Percentiles rank a stretch among this genome's conserved stretches.
Conservation (phyloP, 2,888 invertebrate genomes). For the Steromphala cineraria region DNA sequence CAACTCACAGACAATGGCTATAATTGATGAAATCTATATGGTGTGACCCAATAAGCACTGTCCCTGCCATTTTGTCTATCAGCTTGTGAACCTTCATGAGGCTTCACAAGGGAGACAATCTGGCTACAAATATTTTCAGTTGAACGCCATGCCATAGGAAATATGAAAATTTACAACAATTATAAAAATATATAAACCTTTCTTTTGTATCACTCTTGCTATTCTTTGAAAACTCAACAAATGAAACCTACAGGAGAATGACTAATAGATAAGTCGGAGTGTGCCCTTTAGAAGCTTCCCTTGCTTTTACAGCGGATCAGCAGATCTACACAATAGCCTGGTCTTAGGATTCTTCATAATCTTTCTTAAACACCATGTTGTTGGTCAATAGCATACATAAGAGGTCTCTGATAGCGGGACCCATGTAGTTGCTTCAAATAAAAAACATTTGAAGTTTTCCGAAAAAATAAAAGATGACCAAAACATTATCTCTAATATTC, state of each 20-base stretch:
- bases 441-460: too few relatives aligned
- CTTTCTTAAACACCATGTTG: too few relatives aligned
- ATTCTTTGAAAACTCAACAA: constrained; percentile 5
- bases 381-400: too few relatives aligned
- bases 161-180: constrained; percentile 3
- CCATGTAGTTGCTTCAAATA: too few relatives aligned
- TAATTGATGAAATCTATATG: constrained; percentile 1
- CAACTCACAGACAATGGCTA: not conserved
- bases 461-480: too few relatives aligned
- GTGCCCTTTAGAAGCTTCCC: too few relatives aligned
- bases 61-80: not conserved
- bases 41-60: not conserved
- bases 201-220: not conserved
- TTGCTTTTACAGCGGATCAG: too few relatives aligned
- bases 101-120: not conserved
- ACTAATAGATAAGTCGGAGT: too few relatives aligned
- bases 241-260: not conserved
- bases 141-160: not conserved
- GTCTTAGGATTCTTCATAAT: too few relatives aligned
- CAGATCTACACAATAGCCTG: too few relatives aligned
- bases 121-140: constrained; percentile 5
- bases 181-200: constrained; percentile 10
- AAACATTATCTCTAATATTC: too few relatives aligned
- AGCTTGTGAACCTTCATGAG: not conserved
- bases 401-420: too few relatives aligned